Percentiles rank a stretch among this genome's conserved stretches.
Evolutionary conservation across 30 jellyfish, hydroid and myxozoan genomes (phyloP).

Genomic region (Haliclystus octoradiatus): DNA sequence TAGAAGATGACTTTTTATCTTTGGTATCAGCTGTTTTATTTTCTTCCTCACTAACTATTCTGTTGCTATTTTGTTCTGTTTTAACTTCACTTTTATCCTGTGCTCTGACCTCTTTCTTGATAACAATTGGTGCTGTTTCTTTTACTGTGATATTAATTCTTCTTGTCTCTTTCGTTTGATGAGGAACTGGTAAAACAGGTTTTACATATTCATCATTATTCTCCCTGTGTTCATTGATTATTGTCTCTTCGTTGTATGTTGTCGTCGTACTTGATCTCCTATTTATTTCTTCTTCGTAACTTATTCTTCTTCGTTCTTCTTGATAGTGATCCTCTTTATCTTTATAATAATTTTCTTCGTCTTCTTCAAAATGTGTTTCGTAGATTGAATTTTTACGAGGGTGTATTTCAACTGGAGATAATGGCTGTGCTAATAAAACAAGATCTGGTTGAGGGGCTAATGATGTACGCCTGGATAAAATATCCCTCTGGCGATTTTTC

Average conservation of each 20-base stretch:
- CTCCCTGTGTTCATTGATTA: not conserved
- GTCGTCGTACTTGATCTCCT: not conserved
- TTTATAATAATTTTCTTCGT: not conserved
- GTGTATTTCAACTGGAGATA: slow-evolving; percentile 17
- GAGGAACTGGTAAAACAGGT: not conserved
- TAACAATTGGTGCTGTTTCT: no score
- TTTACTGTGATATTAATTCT: not conserved
- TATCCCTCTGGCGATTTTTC: slow-evolving; percentile 21
- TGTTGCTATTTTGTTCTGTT: not conserved
- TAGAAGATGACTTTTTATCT: no score
- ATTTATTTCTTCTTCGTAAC: not conserved
- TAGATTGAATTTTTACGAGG: slow-evolving; percentile 28
- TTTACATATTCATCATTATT: not conserved
- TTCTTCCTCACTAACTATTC: not conserved
- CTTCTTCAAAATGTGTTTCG: slow-evolving; percentile 15
- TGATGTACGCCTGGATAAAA: not conserved
- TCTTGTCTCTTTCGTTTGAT: not conserved
- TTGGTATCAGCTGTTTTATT: no score
- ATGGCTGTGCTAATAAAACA: slow-evolving; percentile 11
- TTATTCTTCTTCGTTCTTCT: not conserved
- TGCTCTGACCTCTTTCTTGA: not conserved
- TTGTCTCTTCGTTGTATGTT: not conserved
- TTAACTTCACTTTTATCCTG: not conserved
- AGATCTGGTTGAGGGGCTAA: no score
- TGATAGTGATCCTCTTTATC: not conserved